phyloP scores from a whole-genome alignment of 2,888 invertebrate species.

The Mylabris sibirica region DNA sequence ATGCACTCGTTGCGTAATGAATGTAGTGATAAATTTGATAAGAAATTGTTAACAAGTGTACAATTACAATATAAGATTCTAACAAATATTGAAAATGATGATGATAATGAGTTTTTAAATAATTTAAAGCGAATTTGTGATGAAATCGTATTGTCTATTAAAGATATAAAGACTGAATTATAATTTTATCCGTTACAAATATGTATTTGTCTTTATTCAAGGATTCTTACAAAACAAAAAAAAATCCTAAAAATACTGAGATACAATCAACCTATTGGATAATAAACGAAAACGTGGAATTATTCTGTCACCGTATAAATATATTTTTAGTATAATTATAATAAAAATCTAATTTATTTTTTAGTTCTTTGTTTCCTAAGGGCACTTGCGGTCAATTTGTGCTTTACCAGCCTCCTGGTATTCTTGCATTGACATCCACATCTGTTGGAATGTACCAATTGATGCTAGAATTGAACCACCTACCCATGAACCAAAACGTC shows the following conservation, averaged over 20 bases:
- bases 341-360: slow-evolving; percentile 11
- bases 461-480: slow-evolving; percentile 98
- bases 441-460: slow-evolving; percentile 98
- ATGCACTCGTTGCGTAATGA: slow-evolving; percentile 44
- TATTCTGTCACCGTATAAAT: slow-evolving; percentile 14
- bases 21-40: slow-evolving; percentile 37
- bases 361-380: slow-evolving; percentile 61
- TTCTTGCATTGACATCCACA: slow-evolving; percentile 99
- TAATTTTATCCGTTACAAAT: slow-evolving; percentile 27
- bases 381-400: slow-evolving; percentile 96
- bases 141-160: slow-evolving; percentile 35
- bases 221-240: slow-evolving; percentile 24
- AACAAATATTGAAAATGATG: slow-evolving; percentile 34
- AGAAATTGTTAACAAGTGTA: slow-evolving; percentile 30
- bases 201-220: slow-evolving; percentile 15
- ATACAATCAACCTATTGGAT: slow-evolving; percentile 11
- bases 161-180: slow-evolving; percentile 42
- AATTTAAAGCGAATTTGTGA: slow-evolving; percentile 37
- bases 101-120: slow-evolving; percentile 27
- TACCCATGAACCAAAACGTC: slow-evolving; percentile 97
- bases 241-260: slow-evolving; percentile 30
- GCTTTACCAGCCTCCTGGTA: slow-evolving; percentile 98
- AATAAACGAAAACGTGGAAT: neutral
- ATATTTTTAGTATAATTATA: slow-evolving; percentile 2
- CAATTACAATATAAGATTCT: slow-evolving; percentile 39